Base-by-base conservation (phyloP, 2,113 vertebrate species). In the Jacana jacana region DNA sequence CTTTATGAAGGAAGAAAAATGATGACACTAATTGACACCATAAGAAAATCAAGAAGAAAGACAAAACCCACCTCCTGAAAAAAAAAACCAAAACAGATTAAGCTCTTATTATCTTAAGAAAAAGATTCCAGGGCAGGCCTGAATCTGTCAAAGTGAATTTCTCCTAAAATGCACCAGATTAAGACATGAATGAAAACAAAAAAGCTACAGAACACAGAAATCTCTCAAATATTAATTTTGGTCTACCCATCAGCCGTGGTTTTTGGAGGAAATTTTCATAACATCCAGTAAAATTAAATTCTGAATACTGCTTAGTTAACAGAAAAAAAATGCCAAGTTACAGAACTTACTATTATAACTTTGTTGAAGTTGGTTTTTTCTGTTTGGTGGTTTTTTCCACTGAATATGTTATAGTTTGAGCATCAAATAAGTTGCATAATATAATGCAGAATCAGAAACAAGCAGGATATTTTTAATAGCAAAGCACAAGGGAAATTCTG, bases 131-230 rank as follows among this genome's bases (percentile, higher is more conserved):
- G 72, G 86, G 81, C 83, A 96, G 93, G 89, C 40, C 89, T 88
- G 83, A 88, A 93, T 86, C 86, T 88, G 89, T 86, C 95, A 86
- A 91, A 95, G 18, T 65, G 1, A 88, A 92, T 92, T 96, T 92
- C 54, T 93, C 64, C 46, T 66, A 35, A 88, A 95, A 86, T 0
- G 13, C 54, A 93, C 11, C 80, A 92, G 64, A 92, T 73, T 81
- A 69, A 65, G 93, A 42, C 33, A 61, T 2, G 4, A 75, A 91
- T 60, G n/a, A 73, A 93, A 90, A 42, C 11, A 68, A 57, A 73
- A 68, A 77, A 52, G 16, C 63, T 91, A n/a, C 4, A 46, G 66
- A 68, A 68, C 20, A 51, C 12, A 78, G 55, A 61, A 37, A 84
- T 70, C 51, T 57, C 40, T 61, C 49, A 35, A 89, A 84, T 91